phyloP scores from a whole-genome alignment of 2,113 vertebrate species.

The Sinosuthora webbiana region DNA sequence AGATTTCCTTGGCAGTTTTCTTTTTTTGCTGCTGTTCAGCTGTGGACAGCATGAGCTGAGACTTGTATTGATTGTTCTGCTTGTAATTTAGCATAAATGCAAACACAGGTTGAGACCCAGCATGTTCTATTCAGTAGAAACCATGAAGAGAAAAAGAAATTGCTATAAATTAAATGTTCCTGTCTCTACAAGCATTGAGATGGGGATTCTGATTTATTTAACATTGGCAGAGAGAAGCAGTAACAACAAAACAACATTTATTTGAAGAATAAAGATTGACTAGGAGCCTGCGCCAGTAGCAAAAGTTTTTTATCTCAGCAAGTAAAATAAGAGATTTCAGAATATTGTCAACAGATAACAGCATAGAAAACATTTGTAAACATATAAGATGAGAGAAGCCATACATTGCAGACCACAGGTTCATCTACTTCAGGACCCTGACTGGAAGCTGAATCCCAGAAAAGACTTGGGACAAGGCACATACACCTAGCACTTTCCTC shows the following conservation, averaged over 20 bases:
- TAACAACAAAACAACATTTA: constrained; percentile 41
- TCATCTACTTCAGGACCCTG: background rate
- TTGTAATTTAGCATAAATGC: constrained; percentile 64
- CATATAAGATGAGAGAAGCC: background rate
- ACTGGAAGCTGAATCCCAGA: background rate
- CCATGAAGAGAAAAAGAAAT: constrained; percentile 62
- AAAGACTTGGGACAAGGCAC: background rate
- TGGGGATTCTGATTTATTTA: constrained; percentile 66
- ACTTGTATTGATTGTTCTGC: background rate
- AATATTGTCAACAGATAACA: background rate
- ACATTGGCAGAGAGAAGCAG: constrained; percentile 23
- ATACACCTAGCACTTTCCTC: background rate
- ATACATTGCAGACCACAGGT: background rate
- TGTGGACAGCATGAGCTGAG: background rate
- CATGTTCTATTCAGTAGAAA: constrained; percentile 67
- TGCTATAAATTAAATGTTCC: constrained; percentile 72
- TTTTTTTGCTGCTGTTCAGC: background rate
- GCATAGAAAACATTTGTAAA: background rate
- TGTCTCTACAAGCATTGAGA: constrained; percentile 64
- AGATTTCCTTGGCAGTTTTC: background rate
- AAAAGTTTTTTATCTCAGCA: constrained; percentile 24
- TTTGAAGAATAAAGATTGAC: constrained; percentile 32
- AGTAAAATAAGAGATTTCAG: background rate
- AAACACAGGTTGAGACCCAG: constrained; percentile 67
- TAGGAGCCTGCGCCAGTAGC: constrained; percentile 1